Evolutionary conservation across 1,140 invertebrate species (phyloP), one percentile per base, ranked within the genome.

Genomic region (Danaus melanippus): DNA sequence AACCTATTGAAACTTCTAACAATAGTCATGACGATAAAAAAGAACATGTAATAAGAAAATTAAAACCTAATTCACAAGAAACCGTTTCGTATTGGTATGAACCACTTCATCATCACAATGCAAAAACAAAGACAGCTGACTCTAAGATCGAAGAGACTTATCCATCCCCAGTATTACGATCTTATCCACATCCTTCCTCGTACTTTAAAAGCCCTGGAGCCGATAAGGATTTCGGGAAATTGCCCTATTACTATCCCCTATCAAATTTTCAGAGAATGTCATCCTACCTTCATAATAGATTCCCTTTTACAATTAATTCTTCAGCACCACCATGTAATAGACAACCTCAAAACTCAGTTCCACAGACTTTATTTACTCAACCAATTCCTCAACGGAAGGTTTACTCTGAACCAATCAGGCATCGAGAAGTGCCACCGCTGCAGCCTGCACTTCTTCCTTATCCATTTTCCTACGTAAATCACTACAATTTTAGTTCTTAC

Each of bases 211-310:
- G 65, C 0, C 43, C 59, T 8, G 47, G 71, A 12, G 53, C 50
- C 9, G 60, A 53, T 0, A 67, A 60, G 10, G 67, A 74, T 53
- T 73, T 71, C 41, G 58, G 64, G n/a, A 78, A 64, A 51, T 7
- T 76, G 8, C 74, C 76, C 8, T 81, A 81, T 58, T 75, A 78
- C 41, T 79, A 79, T 46, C 70, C 74, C 12, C 56, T 76, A 42
- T 74, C 78, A 42, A 59, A 64, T 42, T 78, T 79, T 11, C 76
- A 83, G 49, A 68, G 74, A 53, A 40, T 59, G 11, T 52, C 71
- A 10, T 76, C 78, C 32, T 82, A 82, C 50, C 9, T 45, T 1
- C 64, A 62, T 12, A 59, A 53, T 9, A 56, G 44, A 50, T 39
- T 47, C 11, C 53, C 50, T 43, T 39, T 40, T 53, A n/a, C 17